Percentiles rank a stretch among this genome's conserved stretches.
Evolutionary conservation across 1,140 invertebrate genomes (phyloP).

Genomic region (Leptinotarsa texana): DNA sequence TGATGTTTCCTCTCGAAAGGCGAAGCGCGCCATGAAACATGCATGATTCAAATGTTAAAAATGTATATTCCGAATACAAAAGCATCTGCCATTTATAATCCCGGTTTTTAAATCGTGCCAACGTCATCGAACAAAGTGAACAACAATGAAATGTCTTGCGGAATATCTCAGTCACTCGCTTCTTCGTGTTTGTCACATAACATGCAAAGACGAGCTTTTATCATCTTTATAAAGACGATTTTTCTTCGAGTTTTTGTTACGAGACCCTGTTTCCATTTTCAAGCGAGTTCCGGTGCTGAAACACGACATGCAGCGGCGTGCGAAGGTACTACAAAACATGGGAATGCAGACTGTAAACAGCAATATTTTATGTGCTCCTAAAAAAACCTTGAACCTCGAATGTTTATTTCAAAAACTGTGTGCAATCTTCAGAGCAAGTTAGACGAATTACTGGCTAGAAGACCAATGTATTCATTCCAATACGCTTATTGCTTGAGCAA

Average conservation of each 20-base stretch:
- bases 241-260: slow-evolving; percentile 53
- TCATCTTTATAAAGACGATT: slow-evolving; percentile 55
- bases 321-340: not conserved
- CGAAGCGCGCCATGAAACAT: slow-evolving; percentile 37
- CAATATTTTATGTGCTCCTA: too few relatives aligned
- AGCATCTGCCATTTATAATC: slow-evolving; percentile 51
- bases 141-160: slow-evolving; percentile 53
- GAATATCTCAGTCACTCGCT: slow-evolving; percentile 55
- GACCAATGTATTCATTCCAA: too few relatives aligned
- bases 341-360: too few relatives aligned
- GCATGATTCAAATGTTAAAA: slow-evolving; percentile 51
- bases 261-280: slow-evolving; percentile 49
- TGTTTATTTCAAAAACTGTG: too few relatives aligned
- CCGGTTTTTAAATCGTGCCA: slow-evolving; percentile 41
- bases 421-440: too few relatives aligned
- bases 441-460: too few relatives aligned
- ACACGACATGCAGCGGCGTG: not conserved
- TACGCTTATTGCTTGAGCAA: too few relatives aligned
- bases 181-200: slow-evolving; percentile 51
- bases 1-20: slow-evolving; percentile 7
- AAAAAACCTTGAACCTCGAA: too few relatives aligned
- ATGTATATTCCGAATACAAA: slow-evolving; percentile 51
- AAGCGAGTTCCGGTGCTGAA: slow-evolving; percentile 26
- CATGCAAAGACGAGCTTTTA: slow-evolving; percentile 55
- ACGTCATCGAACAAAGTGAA: slow-evolving; percentile 52